Conservation (phyloP, 2,797 vertebrate genomes). For the Leucoraja ocellata region DNA sequence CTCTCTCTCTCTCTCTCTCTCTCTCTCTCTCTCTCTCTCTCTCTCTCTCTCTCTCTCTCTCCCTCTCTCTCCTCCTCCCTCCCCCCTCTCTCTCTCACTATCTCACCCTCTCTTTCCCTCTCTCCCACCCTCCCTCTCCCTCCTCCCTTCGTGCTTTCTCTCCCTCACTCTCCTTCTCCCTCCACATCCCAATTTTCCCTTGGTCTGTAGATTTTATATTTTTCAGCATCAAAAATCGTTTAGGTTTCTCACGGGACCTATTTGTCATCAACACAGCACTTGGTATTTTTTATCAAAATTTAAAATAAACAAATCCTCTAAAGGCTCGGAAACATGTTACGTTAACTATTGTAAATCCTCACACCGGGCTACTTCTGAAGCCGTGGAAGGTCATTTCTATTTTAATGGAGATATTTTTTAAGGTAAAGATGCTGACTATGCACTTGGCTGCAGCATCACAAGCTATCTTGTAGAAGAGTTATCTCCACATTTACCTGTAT, state of each 20-base stretch:
- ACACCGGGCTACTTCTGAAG: conserved; percentile 42
- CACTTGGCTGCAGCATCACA: neutral
- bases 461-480: neutral
- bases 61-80: too few relatives aligned
- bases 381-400: conserved; percentile 25
- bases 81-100: too few relatives aligned
- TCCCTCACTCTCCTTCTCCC: conserved; percentile 43
- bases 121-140: too few relatives aligned
- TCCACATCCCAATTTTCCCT: conserved; percentile 46
- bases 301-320: conserved; percentile 54
- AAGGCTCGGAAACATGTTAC: conserved; percentile 49
- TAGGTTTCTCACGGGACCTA: conserved; percentile 54
- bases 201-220: conserved; percentile 46
- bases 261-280: conserved; percentile 50
- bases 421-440: neutral
- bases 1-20: too few relatives aligned
- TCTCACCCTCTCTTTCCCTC: too few relatives aligned
- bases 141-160: conserved; percentile 15
- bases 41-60: too few relatives aligned
- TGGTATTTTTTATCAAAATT: conserved; percentile 56
- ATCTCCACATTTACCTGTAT: neutral
- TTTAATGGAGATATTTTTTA: conserved; percentile 8
- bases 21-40: too few relatives aligned
- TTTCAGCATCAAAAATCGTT: conserved; percentile 52
- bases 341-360: conserved; percentile 54